Conservation (phyloP, 2,113 vertebrate species). For the Struthio camelus region DNA sequence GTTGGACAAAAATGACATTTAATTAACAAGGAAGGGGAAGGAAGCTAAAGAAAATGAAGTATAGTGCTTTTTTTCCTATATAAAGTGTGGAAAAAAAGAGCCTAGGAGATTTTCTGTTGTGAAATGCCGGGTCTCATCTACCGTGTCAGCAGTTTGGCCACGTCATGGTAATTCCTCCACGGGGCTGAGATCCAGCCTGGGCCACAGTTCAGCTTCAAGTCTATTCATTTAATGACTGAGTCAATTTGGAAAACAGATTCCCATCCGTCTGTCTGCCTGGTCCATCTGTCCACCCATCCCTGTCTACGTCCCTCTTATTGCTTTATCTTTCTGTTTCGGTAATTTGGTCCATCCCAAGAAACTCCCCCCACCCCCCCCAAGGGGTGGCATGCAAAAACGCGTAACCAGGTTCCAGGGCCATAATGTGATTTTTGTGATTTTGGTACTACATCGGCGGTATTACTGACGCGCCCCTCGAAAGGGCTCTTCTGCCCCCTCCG, state of each 20-base stretch:
- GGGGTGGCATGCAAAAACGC: rapidly evolving
- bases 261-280: background rate
- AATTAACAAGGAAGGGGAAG: constrained; percentile 43
- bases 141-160: background rate
- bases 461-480: background rate
- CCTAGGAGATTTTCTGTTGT: background rate
- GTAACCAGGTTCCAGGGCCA: background rate
- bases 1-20: constrained; percentile 50
- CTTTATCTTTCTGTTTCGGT: background rate
- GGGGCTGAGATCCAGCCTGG: background rate
- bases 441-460: background rate
- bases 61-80: background rate
- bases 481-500: background rate
- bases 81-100: background rate
- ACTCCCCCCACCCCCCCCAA: no score
- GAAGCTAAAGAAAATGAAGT: background rate
- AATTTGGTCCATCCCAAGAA: rapidly evolving
- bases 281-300: background rate
- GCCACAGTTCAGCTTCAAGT: background rate
- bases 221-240: background rate
- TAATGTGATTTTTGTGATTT: background rate
- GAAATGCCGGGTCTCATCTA: background rate
- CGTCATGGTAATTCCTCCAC: background rate
- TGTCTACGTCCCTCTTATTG: background rate
- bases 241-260: background rate